These are phyloP conservation scores for Drosophila ananassae DNA, from an alignment of 1,140 invertebrate species.

Conservation along the genomic window DNA sequence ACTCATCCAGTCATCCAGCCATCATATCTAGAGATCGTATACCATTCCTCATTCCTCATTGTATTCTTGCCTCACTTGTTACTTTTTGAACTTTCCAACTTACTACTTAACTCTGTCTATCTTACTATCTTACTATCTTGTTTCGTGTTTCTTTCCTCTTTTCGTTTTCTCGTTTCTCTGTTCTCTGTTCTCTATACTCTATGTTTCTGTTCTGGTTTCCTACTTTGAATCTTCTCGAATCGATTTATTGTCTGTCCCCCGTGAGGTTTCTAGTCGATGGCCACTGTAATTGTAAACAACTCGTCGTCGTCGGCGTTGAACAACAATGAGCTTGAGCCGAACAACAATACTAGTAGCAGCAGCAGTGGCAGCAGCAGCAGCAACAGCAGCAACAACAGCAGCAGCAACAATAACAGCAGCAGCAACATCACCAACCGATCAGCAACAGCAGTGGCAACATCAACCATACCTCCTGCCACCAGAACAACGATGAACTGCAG, in stretches of 20 bases:
- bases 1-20: slow-evolving; percentile 5
- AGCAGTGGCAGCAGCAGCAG: slow-evolving; percentile 38
- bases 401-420: slow-evolving; percentile 12
- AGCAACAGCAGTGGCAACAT: slow-evolving; percentile 1
- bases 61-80: slow-evolving; percentile 44
- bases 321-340: slow-evolving; percentile 55
- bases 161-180: slow-evolving; percentile 63
- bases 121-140: slow-evolving; percentile 72
- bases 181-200: slow-evolving; percentile 35
- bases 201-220: slow-evolving; percentile 38
- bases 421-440: slow-evolving; percentile 6
- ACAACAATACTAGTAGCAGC: slow-evolving; percentile 37
- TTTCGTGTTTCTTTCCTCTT: slow-evolving; percentile 71
- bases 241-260: slow-evolving; percentile 50
- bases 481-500: slow-evolving; percentile 35
- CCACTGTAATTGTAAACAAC: slow-evolving; percentile 58
- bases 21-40: background rate
- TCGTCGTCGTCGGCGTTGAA: slow-evolving; percentile 53
- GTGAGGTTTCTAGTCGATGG: slow-evolving; percentile 67
- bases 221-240: slow-evolving; percentile 49
- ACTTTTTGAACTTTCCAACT: slow-evolving; percentile 54
- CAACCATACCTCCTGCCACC: slow-evolving; percentile 6
- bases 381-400: slow-evolving; percentile 25
- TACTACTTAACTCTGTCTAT: slow-evolving; percentile 66
- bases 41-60: slow-evolving; percentile 6